These are phyloP conservation scores for Gasteruption jaculator DNA, from an alignment of 2,888 invertebrate genomes.

Conservation along the genomic window DNA sequence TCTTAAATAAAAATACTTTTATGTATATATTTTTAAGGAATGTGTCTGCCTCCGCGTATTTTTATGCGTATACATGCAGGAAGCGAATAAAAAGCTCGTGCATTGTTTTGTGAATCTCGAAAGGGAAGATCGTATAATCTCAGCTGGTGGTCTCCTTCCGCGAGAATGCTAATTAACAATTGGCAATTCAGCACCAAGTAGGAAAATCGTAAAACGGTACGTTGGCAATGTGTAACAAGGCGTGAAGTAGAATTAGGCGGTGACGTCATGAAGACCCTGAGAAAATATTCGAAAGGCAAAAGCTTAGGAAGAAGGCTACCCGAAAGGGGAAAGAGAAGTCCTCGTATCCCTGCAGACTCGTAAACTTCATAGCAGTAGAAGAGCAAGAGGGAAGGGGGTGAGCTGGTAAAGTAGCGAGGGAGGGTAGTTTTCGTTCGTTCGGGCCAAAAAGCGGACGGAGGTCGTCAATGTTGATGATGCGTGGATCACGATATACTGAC, in stretches of 20 bases:
- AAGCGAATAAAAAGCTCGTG: no score
- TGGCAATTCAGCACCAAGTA: conserved; percentile 27
- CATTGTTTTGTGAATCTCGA: no score
- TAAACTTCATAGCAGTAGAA: no score
- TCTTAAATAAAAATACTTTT: no score
- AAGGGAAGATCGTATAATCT: no score
- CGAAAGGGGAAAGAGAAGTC: conserved; percentile 23
- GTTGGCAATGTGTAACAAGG: conserved; percentile 37
- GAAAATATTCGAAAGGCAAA: background rate
- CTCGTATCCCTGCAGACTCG: conserved; percentile 34
- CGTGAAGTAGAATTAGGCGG: conserved; percentile 42
- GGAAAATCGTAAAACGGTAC: conserved; percentile 40
- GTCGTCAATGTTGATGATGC: conserved; percentile 51
- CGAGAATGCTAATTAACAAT: conserved; percentile 37
- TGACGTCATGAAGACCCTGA: conserved; percentile 37
- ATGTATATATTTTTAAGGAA: no score
- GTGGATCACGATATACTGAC: conserved; percentile 48
- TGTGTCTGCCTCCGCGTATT: no score
- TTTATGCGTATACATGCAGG: no score
- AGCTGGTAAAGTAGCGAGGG: no score
- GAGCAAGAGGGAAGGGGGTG: conserved; percentile 25
- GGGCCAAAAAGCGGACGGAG: conserved; percentile 43
- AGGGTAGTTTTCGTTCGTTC: no score
- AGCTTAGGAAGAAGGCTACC: background rate
- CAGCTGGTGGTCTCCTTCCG: conserved; percentile 21